Percentiles rank a stretch among this genome's conserved stretches.
Conservation (phyloP, 2,888 invertebrate genomes). For the Steromphala cineraria region DNA sequence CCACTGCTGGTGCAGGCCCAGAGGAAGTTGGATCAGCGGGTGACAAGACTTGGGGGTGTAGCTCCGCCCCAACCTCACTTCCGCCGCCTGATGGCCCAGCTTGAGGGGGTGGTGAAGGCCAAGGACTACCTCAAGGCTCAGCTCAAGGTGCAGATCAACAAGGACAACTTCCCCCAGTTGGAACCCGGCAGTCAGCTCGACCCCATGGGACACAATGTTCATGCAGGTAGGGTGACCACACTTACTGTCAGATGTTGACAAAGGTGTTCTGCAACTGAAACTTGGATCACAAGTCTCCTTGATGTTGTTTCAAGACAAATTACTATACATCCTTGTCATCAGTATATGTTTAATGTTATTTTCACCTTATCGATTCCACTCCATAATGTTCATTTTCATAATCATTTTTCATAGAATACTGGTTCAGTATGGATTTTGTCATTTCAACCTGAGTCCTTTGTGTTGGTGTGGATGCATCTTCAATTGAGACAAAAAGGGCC, state of each 20-base stretch:
- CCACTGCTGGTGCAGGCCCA: conserved; percentile 74
- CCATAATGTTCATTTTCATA: no score
- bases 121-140: conserved; percentile 67
- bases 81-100: conserved; percentile 47
- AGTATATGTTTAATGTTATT: no score
- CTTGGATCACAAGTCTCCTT: background rate
- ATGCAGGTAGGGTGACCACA: conserved; percentile 54
- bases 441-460: no score
- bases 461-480: no score
- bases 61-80: conserved; percentile 70
- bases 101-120: conserved; percentile 63
- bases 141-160: conserved; percentile 59
- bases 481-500: no score
- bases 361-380: no score
- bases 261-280: background rate
- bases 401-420: no score
- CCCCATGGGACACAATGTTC: conserved; percentile 67
- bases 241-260: background rate
- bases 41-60: conserved; percentile 58
- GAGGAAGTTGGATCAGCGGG: conserved; percentile 58
- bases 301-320: no score
- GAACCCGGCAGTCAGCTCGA: conserved; percentile 70
- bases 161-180: conserved; percentile 36
- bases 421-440: no score
- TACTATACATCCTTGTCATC: no score